A percentile compares a stretch with the other conserved stretches of the same genome.
Conservation (phyloP, 2,797 vertebrate species). For the Gymnothorax javanicus region DNA sequence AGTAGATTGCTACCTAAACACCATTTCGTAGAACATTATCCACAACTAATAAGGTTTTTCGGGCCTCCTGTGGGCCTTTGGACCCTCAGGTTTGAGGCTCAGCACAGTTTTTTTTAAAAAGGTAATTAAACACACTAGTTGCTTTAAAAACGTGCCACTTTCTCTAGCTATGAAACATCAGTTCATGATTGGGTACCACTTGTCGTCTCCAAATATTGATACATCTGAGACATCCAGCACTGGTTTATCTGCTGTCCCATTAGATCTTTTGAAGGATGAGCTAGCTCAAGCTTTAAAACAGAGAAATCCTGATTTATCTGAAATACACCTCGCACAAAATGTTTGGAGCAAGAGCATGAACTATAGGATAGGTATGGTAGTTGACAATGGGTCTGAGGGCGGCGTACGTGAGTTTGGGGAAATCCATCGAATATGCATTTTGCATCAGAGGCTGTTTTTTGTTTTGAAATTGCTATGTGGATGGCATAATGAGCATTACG, state of each 20-base stretch:
- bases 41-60: no score
- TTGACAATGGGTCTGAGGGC: constrained; percentile 1
- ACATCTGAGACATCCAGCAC: background rate
- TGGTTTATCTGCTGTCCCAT: background rate
- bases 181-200: constrained; percentile 8
- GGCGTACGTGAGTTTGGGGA: constrained; percentile 30
- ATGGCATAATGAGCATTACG: constrained; percentile 30
- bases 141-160: background rate
- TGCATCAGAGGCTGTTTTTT: constrained; percentile 13
- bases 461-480: constrained; percentile 17
- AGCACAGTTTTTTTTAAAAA: background rate
- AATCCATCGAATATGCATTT: constrained; percentile 27
- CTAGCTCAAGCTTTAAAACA: background rate
- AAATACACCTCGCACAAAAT: constrained; percentile 3
- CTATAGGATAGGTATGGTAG: background rate
- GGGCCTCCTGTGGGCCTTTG: background rate
- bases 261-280: constrained; percentile 15
- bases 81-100: background rate
- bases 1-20: background rate
- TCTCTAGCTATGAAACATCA: no score
- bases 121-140: background rate
- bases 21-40: no score
- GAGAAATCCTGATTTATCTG: constrained; percentile 10
- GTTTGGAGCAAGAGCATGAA: background rate
- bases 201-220: background rate